Evolutionary conservation across 2,888 invertebrate species (phyloP).

Genomic region (Mythimna loreyi): DNA sequence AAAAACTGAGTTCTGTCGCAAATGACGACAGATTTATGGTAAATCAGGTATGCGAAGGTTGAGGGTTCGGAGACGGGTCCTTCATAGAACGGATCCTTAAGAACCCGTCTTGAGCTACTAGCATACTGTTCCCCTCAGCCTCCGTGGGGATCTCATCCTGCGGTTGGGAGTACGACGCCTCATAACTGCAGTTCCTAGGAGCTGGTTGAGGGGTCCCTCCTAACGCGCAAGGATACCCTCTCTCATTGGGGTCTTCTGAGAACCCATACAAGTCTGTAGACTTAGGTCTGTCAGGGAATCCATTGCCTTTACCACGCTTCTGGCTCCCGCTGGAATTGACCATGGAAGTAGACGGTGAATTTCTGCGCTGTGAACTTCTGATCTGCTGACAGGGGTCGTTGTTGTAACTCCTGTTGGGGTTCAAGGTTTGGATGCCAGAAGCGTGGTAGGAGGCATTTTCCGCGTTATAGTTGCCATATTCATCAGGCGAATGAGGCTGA

Average conservation of each 20-base stretch:
- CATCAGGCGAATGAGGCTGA: slow-evolving; percentile 89
- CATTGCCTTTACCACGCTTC: slow-evolving; percentile 87
- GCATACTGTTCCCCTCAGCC: slow-evolving; percentile 93
- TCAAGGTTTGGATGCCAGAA: slow-evolving; percentile 88
- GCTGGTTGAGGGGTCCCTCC: slow-evolving; percentile 88
- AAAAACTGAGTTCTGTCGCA: slow-evolving; percentile 85
- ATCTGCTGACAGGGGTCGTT: slow-evolving; percentile 81
- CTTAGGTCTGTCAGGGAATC: slow-evolving; percentile 92
- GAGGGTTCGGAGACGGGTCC: slow-evolving; percentile 74
- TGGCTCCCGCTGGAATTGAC: slow-evolving; percentile 88
- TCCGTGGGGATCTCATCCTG: slow-evolving; percentile 88
- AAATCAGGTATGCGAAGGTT: slow-evolving; percentile 88
- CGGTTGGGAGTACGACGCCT: slow-evolving; percentile 90
- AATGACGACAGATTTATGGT: slow-evolving; percentile 83
- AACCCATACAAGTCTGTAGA: slow-evolving; percentile 92
- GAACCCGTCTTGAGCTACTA: slow-evolving; percentile 97
- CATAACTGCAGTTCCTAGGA: slow-evolving; percentile 85
- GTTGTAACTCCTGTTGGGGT: slow-evolving; percentile 89
- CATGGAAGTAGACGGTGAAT: slow-evolving; percentile 86
- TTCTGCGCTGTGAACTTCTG: slow-evolving; percentile 84
- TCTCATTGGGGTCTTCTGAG: slow-evolving; percentile 85
- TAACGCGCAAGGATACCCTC: slow-evolving; percentile 84
- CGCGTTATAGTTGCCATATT: slow-evolving; percentile 86
- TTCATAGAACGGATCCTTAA: slow-evolving; percentile 95
- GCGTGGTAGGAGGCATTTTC: slow-evolving; percentile 89